Evolutionary conservation across 2,888 invertebrate genomes (phyloP).

Genomic region (Steinernema scapterisci): DNA sequence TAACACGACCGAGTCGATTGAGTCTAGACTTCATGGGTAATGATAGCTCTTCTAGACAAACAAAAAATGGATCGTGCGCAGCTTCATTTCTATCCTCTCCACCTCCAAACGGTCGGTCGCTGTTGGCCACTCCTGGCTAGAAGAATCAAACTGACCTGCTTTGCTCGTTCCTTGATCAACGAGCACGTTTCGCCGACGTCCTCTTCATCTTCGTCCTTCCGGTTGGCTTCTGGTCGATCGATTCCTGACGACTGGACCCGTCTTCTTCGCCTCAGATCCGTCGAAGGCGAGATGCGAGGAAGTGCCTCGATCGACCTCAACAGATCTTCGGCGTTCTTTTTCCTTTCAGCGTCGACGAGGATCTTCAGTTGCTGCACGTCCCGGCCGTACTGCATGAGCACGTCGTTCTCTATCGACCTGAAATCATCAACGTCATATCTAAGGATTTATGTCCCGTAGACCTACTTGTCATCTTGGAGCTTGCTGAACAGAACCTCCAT

Average conservation of each 20-base stretch:
- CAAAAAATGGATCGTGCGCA: no score
- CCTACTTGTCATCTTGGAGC: constrained; percentile 45
- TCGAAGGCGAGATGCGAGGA: constrained; percentile 39
- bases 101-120: background rate
- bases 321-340: constrained; percentile 45
- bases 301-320: constrained; percentile 36
- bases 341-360: constrained; percentile 52
- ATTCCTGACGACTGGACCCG: no score
- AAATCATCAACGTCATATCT: background rate
- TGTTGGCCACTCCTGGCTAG: no score
- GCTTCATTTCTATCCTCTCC: no score
- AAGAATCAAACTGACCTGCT: constrained; percentile 38
- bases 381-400: constrained; percentile 51
- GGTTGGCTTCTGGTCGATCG: background rate
- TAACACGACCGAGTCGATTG: no score
- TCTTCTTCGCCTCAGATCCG: constrained; percentile 33
- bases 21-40: no score
- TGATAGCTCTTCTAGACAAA: no score
- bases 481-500: constrained; percentile 43
- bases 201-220: background rate
- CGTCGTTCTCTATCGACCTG: constrained; percentile 44
- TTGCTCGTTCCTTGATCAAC: constrained; percentile 42
- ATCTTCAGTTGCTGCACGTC: constrained; percentile 50
- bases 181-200: constrained; percentile 38
- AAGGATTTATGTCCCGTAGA: background rate